phyloP scores from a whole-genome alignment of 2,888 invertebrate genomes.

The Dryococelus australis region DNA sequence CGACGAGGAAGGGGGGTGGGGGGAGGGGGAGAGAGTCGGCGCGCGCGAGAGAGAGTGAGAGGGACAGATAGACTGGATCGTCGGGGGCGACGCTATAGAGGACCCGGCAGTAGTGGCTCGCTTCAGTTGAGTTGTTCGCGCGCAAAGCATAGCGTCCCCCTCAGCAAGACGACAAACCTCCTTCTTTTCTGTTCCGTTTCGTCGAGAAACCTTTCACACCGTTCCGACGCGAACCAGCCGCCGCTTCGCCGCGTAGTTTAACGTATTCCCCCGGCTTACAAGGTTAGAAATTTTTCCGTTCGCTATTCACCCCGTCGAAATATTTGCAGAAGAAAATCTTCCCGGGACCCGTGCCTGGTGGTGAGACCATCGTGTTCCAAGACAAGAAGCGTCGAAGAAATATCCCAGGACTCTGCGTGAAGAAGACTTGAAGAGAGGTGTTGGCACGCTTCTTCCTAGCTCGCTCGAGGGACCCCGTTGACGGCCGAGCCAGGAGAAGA shows the following conservation, averaged over 20 bases:
- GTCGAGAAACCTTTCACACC: background rate
- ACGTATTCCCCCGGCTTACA: background rate
- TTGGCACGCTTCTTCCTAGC: too few species aligned
- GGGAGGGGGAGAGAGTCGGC: background rate
- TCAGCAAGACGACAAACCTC: too few species aligned
- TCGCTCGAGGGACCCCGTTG: background rate
- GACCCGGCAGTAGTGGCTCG: constrained; percentile 38
- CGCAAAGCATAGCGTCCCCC: constrained; percentile 19
- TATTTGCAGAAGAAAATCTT: too few species aligned
- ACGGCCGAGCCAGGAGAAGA: background rate
- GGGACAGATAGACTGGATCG: background rate
- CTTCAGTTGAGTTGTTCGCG: constrained; percentile 42
- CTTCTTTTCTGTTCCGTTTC: too few species aligned
- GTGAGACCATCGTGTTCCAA: too few species aligned
- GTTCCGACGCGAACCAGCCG: background rate
- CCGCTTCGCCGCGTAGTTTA: background rate
- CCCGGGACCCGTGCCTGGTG: too few species aligned
- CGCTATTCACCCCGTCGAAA: background rate
- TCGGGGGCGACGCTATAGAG: background rate
- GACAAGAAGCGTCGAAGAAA: too few species aligned
- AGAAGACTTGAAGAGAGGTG: too few species aligned
- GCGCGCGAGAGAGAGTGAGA: constrained; percentile 23
- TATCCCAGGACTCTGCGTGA: too few species aligned
- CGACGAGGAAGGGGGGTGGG: too few species aligned
- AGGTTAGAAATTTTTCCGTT: background rate